phyloP scores from a whole-genome alignment of 2,888 invertebrate genomes.

The Mystacides longicornis region DNA sequence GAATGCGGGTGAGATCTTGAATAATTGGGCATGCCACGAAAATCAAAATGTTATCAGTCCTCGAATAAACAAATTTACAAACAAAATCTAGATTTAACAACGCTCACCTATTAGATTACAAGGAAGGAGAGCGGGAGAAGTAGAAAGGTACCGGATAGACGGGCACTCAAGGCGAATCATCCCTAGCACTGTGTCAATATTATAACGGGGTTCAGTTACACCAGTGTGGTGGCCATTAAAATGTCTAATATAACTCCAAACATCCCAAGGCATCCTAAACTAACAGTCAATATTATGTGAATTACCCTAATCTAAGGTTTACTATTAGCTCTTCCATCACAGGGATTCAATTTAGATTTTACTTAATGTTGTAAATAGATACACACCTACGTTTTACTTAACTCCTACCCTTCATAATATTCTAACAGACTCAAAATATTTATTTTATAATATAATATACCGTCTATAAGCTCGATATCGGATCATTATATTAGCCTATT shows the following conservation, averaged over 20 bases:
- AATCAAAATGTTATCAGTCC: too few relatives aligned
- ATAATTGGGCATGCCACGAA: too few relatives aligned
- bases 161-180: background rate
- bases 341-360: background rate
- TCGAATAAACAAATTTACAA: background rate
- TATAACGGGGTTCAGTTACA: background rate
- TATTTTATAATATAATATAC: too few relatives aligned
- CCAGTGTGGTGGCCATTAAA: background rate
- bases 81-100: background rate
- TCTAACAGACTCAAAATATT: too few relatives aligned
- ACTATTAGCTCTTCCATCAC: constrained; percentile 6
- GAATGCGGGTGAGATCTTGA: too few relatives aligned
- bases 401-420: too few relatives aligned
- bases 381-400: too few relatives aligned
- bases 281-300: constrained; percentile 16
- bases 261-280: constrained; percentile 18
- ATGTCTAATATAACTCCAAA: constrained; percentile 12
- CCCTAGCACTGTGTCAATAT: background rate
- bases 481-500: too few relatives aligned
- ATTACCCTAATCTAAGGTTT: constrained; percentile 16
- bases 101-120: background rate
- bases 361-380: too few relatives aligned
- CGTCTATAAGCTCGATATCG: too few relatives aligned
- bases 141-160: too few relatives aligned
- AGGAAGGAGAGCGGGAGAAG: too few relatives aligned